A percentile compares a stretch with the other conserved stretches of the same genome.
These are phyloP conservation scores for Centropus unirufus DNA, from an alignment of 2,113 vertebrate species.

Conservation along the genomic window DNA sequence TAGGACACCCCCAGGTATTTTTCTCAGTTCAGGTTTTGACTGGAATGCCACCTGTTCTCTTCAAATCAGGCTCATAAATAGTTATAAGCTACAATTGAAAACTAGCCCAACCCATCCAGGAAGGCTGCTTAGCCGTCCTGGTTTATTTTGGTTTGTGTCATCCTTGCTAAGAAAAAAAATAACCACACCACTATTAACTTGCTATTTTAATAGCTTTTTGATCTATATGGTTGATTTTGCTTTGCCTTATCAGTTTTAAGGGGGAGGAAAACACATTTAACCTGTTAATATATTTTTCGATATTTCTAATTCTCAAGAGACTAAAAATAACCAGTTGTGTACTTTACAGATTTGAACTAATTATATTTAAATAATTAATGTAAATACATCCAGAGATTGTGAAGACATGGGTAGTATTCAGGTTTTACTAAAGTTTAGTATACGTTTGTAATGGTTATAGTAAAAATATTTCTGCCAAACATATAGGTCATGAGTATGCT, in stretches of 20 bases:
- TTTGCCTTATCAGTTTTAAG: neutral
- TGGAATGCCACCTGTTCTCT: neutral
- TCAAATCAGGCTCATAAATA: neutral
- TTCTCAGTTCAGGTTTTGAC: neutral
- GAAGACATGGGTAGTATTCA: neutral
- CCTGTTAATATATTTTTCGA: neutral
- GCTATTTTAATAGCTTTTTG: neutral
- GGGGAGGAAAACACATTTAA: neutral
- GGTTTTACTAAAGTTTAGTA: neutral
- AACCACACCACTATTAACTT: neutral
- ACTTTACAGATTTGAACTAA: neutral
- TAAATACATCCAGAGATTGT: neutral
- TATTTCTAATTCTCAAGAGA: neutral
- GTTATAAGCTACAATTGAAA: neutral
- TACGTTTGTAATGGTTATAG: neutral
- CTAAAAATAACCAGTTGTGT: neutral
- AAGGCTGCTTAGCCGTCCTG: neutral
- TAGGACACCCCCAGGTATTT: constrained; percentile 93
- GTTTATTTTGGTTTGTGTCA: neutral
- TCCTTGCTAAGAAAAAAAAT: neutral
- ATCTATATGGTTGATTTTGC: neutral
- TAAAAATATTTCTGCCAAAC: neutral
- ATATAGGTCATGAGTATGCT: neutral
- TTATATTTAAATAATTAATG: neutral
- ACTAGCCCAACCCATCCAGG: neutral